Percentiles rank a stretch among this genome's conserved stretches.
These are phyloP conservation scores for Eulacestoma nigropectus DNA, from an alignment of 2,113 vertebrate species.

Conservation along the genomic window DNA sequence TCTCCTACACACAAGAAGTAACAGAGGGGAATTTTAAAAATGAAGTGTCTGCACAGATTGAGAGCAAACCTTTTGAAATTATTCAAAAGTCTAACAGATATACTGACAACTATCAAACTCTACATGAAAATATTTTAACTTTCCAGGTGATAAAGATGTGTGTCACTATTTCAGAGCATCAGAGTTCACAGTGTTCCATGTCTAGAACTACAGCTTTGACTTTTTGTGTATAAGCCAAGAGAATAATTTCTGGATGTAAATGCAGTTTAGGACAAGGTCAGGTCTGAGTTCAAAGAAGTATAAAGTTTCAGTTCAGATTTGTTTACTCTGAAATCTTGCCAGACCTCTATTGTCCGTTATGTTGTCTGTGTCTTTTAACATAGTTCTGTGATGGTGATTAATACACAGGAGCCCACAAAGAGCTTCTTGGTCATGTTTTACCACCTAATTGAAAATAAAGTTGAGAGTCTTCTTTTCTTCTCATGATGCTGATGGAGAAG, in stretches of 20 bases:
- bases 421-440: not conserved
- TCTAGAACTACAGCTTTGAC: not conserved
- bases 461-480: not conserved
- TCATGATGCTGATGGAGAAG: not conserved
- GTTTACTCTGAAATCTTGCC: constrained; percentile 12
- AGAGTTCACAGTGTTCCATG: not conserved
- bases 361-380: not conserved
- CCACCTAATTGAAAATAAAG: constrained; percentile 1
- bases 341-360: not conserved
- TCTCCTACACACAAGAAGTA: not conserved
- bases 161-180: not conserved
- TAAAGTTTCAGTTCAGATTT: constrained; percentile 6
- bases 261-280: not conserved
- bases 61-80: constrained; percentile 18
- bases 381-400: not conserved
- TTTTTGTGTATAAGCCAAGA: not conserved
- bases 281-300: not conserved
- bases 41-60: not conserved
- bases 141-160: not conserved
- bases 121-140: not conserved
- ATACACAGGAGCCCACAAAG: constrained; percentile 2
- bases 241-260: not conserved
- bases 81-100: not conserved
- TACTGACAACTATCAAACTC: not conserved
- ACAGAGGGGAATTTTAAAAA: constrained; percentile 16